These are phyloP conservation scores for Anhinga rufa DNA, from an alignment of 2,113 vertebrate species.

Conservation along the genomic window DNA sequence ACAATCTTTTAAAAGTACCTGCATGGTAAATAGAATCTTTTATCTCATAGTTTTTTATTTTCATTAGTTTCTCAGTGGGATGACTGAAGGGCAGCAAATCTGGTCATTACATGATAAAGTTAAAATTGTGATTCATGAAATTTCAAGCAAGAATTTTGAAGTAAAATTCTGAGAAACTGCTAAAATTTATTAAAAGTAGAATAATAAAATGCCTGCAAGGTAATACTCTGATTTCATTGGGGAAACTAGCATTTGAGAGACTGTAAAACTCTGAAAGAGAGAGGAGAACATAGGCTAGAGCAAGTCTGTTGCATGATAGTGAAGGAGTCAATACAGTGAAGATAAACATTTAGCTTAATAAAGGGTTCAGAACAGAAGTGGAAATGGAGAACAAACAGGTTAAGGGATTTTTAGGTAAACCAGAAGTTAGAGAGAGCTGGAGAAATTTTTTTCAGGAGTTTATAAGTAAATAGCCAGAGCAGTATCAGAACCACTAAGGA, in stretches of 20 bases:
- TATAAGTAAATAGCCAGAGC: not conserved
- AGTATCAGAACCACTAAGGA: not conserved
- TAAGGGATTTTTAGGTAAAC: not conserved
- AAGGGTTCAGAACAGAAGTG: not conserved
- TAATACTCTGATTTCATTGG: not conserved
- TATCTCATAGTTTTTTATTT: not conserved
- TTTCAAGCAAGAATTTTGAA: not conserved
- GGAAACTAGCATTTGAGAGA: not conserved
- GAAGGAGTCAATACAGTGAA: not conserved
- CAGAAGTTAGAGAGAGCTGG: not conserved
- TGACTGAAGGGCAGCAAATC: not conserved
- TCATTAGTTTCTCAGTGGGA: not conserved
- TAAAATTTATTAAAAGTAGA: not conserved
- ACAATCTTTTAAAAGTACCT: not conserved
- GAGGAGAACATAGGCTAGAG: not conserved
- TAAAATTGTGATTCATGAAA: not conserved
- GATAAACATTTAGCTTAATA: not conserved
- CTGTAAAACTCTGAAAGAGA: not conserved
- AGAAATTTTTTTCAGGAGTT: not conserved
- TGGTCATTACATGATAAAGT: not conserved
- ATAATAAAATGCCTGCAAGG: not conserved
- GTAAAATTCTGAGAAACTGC: not conserved
- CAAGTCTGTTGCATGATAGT: not conserved
- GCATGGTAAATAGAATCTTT: not conserved
- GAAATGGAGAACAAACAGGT: not conserved